Conservation (phyloP, 2,888 invertebrate genomes). For the Pseudanteris insignis region DNA sequence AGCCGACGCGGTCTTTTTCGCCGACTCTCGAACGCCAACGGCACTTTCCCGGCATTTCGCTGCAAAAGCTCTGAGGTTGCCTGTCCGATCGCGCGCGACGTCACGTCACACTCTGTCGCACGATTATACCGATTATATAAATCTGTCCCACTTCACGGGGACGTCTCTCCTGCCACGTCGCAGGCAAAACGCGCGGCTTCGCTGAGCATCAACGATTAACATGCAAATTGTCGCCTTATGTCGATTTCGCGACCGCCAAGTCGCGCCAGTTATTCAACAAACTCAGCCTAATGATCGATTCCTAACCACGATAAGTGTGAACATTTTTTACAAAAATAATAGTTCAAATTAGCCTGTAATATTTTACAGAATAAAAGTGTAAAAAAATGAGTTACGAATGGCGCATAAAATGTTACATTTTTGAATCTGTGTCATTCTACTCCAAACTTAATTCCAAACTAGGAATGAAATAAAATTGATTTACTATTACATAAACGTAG, state of each 20-base stretch:
- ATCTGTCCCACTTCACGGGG: constrained; percentile 35
- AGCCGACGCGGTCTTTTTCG: constrained; percentile 56
- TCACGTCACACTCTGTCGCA: constrained; percentile 32
- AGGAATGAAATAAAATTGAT: too few species aligned
- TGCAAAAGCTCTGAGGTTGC: constrained; percentile 26
- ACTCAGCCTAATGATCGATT: too few species aligned
- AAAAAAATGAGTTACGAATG: too few species aligned
- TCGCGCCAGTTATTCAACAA: too few species aligned
- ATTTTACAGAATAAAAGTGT: too few species aligned
- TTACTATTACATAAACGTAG: too few species aligned
- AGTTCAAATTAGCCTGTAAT: too few species aligned
- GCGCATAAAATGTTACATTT: too few species aligned
- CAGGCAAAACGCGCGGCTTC: constrained; percentile 27
- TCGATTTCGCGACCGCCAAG: constrained; percentile 21
- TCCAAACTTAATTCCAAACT: too few species aligned
- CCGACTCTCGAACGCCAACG: constrained; percentile 28
- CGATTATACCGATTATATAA: constrained; percentile 42
- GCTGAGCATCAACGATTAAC: constrained; percentile 32
- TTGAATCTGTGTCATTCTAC: too few species aligned
- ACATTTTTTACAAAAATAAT: too few species aligned
- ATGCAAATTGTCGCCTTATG: constrained; percentile 40
- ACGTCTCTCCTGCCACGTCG: constrained; percentile 10
- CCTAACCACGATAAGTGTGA: too few species aligned
- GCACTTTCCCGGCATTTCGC: constrained; percentile 40
- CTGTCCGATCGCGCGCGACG: constrained; percentile 41